phyloP scores from a whole-genome alignment of 2,113 vertebrate genomes.

The Leuciscus idus region DNA sequence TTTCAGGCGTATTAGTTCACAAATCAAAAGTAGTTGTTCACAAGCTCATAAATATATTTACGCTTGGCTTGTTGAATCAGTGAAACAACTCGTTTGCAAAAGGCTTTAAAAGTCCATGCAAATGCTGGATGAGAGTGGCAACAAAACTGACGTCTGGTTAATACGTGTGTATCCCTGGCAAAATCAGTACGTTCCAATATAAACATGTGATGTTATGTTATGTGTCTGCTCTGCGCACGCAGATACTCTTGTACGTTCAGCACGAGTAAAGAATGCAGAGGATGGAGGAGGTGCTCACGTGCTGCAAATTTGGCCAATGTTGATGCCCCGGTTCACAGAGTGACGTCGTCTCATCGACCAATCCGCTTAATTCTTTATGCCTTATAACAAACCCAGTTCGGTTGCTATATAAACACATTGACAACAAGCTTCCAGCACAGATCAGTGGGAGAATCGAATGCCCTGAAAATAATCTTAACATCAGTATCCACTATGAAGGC shows the following conservation, averaged over 20 bases:
- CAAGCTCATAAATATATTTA: no score
- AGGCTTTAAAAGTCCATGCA: background rate
- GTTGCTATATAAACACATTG: constrained; percentile 54
- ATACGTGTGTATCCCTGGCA: background rate
- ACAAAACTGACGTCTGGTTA: background rate
- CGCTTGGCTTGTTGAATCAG: background rate
- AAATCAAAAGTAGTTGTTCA: no score
- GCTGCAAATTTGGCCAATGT: constrained; percentile 47
- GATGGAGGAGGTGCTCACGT: constrained; percentile 49
- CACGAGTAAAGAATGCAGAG: constrained; percentile 48
- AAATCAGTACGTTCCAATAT: background rate
- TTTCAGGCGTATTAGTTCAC: no score
- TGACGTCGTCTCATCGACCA: constrained; percentile 52
- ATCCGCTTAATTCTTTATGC: constrained; percentile 45
- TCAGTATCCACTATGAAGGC: constrained; percentile 80
- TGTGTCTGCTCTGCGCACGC: background rate
- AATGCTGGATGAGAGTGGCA: background rate
- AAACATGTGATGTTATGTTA: background rate
- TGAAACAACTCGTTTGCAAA: background rate
- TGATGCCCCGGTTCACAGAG: constrained; percentile 36
- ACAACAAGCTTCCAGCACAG: constrained; percentile 8
- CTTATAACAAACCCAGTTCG: constrained; percentile 36
- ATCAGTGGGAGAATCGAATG: background rate
- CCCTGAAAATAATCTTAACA: background rate
- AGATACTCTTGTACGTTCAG: background rate